phyloP scores from a whole-genome alignment of 2,113 vertebrate genomes.

The Manacus vitellinus region DNA sequence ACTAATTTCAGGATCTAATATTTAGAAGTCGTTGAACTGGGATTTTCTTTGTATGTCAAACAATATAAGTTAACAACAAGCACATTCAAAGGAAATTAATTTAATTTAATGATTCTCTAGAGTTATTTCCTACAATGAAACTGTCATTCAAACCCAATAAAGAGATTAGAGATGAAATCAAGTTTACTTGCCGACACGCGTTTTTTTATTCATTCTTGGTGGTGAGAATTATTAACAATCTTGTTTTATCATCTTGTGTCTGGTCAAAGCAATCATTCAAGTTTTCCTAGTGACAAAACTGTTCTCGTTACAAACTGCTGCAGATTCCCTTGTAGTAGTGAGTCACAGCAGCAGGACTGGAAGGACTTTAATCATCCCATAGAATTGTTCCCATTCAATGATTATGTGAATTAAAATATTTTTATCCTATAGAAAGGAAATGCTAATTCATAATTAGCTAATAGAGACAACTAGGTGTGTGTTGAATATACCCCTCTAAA shows the following conservation, averaged over 20 bases:
- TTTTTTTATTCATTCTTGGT: not conserved
- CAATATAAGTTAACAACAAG: slow-evolving; percentile 25
- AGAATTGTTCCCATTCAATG: not conserved
- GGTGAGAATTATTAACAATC: not conserved
- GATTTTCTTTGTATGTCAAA: not conserved
- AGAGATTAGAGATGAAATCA: not conserved
- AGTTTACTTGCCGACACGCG: not conserved
- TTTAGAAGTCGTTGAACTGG: not conserved
- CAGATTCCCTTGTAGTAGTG: not conserved
- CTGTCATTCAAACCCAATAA: not conserved
- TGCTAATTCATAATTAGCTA: not conserved
- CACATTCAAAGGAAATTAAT: slow-evolving; percentile 13
- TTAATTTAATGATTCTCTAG: slow-evolving; percentile 28
- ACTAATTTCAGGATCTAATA: not conserved
- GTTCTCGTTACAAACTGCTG: not conserved
- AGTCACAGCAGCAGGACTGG: not conserved
- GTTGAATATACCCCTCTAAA: not conserved
- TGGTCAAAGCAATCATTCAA: not conserved
- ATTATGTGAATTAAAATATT: not conserved
- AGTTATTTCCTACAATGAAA: slow-evolving; percentile 13
- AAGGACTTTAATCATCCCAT: not conserved
- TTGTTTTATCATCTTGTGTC: not conserved
- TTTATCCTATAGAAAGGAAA: not conserved
- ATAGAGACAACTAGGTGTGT: not conserved
- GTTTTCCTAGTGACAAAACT: not conserved